phyloP scores from a whole-genome alignment of 2,888 invertebrate genomes.

The Drosophila demipolita region DNA sequence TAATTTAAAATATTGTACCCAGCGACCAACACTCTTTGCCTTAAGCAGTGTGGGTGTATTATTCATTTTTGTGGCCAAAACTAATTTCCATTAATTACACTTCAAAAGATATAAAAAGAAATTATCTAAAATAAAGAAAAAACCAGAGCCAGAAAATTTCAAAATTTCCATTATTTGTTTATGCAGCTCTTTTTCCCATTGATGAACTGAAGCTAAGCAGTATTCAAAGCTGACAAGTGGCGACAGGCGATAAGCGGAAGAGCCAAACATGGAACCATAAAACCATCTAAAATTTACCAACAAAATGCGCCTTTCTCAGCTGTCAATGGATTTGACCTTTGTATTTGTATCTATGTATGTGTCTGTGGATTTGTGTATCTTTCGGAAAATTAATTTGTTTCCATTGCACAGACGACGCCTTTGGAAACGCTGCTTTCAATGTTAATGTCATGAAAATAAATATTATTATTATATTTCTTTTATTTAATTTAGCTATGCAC shows the following conservation, averaged over 20 bases:
- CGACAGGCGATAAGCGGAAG: conserved; percentile 62
- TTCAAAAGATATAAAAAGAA: conserved; percentile 41
- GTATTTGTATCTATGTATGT: conserved; percentile 8
- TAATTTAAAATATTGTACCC: conserved; percentile 63
- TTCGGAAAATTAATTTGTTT: conserved; percentile 14
- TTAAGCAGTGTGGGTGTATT: conserved; percentile 63
- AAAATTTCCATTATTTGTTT: not conserved
- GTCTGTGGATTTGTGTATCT: conserved; percentile 9
- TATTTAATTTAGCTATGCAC: conserved; percentile 44
- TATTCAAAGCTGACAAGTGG: conserved; percentile 51
- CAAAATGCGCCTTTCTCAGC: conserved; percentile 44
- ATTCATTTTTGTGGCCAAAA: conserved; percentile 77
- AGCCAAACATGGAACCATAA: conserved; percentile 52
- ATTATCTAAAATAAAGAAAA: conserved; percentile 6
- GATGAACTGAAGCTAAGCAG: conserved; percentile 17
- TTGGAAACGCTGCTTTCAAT: conserved; percentile 58
- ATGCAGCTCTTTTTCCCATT: conserved; percentile 7
- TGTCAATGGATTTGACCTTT: conserved; percentile 49
- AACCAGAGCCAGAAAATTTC: not conserved
- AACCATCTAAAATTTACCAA: conserved; percentile 22
- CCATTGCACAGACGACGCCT: conserved; percentile 61
- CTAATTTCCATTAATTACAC: conserved; percentile 67
- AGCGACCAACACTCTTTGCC: conserved; percentile 35
- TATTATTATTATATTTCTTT: conserved; percentile 53
- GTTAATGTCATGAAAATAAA: conserved; percentile 77